phyloP scores from a whole-genome alignment of 2,888 invertebrate genomes.

The Andrena minutula region DNA sequence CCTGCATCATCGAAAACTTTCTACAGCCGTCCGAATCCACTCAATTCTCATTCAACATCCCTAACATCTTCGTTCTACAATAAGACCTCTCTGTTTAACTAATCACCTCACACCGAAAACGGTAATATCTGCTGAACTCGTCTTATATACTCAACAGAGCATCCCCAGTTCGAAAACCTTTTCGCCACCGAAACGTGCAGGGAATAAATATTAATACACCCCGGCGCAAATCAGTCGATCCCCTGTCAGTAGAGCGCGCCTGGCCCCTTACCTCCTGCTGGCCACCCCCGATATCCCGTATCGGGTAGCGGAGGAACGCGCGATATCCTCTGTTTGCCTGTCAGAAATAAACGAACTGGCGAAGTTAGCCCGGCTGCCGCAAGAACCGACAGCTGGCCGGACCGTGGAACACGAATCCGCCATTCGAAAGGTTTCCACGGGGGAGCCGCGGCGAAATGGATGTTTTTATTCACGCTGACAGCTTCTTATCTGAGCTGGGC shows the following conservation, averaged over 20 bases:
- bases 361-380: constrained; percentile 9
- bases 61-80: too few relatives aligned
- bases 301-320: not conserved
- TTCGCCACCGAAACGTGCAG: not conserved
- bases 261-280: not conserved
- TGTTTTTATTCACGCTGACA: constrained; percentile 42
- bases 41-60: too few relatives aligned
- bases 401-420: constrained; percentile 16
- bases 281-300: not conserved
- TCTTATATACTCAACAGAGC: too few relatives aligned
- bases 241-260: not conserved
- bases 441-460: constrained; percentile 3
- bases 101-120: too few relatives aligned
- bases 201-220: constrained; percentile 9
- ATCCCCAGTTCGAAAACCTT: not conserved
- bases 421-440: constrained; percentile 5
- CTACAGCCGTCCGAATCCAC: too few relatives aligned
- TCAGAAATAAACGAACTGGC: constrained; percentile 25
- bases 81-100: too few relatives aligned
- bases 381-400: constrained; percentile 19
- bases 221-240: constrained; percentile 1
- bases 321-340: not conserved
- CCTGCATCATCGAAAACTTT: too few relatives aligned
- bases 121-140: too few relatives aligned
- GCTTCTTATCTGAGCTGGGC: constrained; percentile 36